Base-by-base conservation (phyloP, 2,888 invertebrate species). In the Nomada ruficornis region DNA sequence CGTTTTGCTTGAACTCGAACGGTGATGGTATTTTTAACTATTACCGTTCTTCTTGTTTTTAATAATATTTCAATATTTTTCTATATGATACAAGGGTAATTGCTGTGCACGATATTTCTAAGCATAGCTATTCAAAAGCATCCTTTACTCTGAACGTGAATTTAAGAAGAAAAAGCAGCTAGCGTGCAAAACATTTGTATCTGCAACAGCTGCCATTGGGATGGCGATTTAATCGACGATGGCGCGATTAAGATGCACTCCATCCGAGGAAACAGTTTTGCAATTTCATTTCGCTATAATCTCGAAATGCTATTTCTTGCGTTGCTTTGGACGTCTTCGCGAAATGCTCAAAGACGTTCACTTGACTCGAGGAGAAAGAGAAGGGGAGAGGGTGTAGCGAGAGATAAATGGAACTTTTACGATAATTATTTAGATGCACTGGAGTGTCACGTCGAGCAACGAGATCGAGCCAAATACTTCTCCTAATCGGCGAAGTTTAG, bases 231-330 rank as follows among this genome's bases (percentile, higher is more conserved):
- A 67, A 65, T 50, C 69, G 60, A 69, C 74, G 52, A 9, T 52
- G 15, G 64, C 18, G 29, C 73, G 72, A 72, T 80, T 68, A 80
- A 78, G 59, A 65, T 52, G 55, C 59, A 23, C 23, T 42, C 52
- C 11, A 23, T 11, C 23, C 23, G 47, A 55, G 64, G 75, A 47
- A 75, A 76, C 70, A 62, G 50, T 75, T 54, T n/a, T 23, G 70
- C 64, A 82, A 82, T 82, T 82, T 75, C 69, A 82, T 81, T 81
- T 75, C 52, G 52, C 36, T 7, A 69, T 71, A 70, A 82, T 82
- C 70, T 82, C 71, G 77, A 63, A 82, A 82, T 71, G 70, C 42
- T 62, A 50, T 71, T 77, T 63, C 83, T 20, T 36, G 29, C 55
- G 47, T 10, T 44, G 20, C 15, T 42, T 44, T 11, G 59, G 20